Evolutionary conservation across 2,113 vertebrate genomes (phyloP), one percentile per base, ranked within the genome.

Genomic region (Prinia subflava): DNA sequence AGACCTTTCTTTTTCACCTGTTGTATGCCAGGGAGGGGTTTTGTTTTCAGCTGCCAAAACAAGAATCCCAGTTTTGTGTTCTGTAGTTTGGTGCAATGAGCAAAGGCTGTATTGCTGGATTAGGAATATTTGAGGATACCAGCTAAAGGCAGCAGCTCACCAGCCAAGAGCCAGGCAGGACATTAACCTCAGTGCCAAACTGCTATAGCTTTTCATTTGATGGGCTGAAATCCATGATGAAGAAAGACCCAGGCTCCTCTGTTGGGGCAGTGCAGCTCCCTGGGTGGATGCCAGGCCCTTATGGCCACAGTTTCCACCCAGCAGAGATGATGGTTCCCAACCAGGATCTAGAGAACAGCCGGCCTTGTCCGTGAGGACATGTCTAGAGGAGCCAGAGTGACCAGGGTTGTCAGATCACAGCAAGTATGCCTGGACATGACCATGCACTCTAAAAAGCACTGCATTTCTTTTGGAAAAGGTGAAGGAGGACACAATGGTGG

Each of bases 31-130:
- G 19, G 31, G 13, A 77, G 20, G 21, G 24, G 8, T n/a, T 70
- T 94, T 81, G n/a, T 73, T 95, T 95, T 80, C 49, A 63, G 2
- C 60, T 85, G 57, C 56, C 81, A 62, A 90, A 89, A 27, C 33
- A 68, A 74, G 53, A 90, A 64, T 83, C 37, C 55, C 27, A 50
- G 25, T 55, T 92, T 90, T 53, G 27, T 1, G 1, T 16, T 42
- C 44, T 71, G 28, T 41, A 84, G 13, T 88, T 94, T 73, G 85
- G 65, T 24, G 60, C 9, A 44, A 55, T 24, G 80, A 86, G 69
- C 11, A 71, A 81, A 67, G 31, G 8, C 44, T 28, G 74, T 31
- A 53, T 60, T 76, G 80, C 15, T 24, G 37, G 22, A 62, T 53
- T 39, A 63, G 18, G 39, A 77, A 70, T 83, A 59, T 41, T 67